Evolutionary conservation across 1,140 invertebrate genomes (phyloP).

Genomic region (Trichogramma pretiosum): DNA sequence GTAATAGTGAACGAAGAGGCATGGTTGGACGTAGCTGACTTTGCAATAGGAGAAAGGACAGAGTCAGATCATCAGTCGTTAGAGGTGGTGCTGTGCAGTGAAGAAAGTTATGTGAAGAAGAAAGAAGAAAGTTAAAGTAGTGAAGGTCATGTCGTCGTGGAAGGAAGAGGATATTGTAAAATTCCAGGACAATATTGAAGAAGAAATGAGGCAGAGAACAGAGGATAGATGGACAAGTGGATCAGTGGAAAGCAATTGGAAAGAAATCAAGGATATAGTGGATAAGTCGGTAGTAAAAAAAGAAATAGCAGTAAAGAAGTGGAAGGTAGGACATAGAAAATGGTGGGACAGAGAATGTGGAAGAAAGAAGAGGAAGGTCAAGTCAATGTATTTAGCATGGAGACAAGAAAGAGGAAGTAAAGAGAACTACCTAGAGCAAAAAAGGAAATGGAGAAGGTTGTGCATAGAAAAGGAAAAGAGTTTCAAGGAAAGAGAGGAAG

Average conservation of each 20-base stretch:
- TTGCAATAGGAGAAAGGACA: neutral
- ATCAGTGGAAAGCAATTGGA: neutral
- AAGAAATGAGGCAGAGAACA: neutral
- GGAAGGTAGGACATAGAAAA: neutral
- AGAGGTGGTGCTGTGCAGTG: neutral
- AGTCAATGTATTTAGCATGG: too few relatives aligned
- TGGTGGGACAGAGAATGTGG: too few relatives aligned
- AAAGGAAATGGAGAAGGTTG: too few relatives aligned
- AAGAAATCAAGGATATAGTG: neutral
- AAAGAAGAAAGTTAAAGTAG: neutral
- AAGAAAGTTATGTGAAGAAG: neutral
- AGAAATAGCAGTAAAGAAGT: neutral
- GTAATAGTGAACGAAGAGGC: conserved; percentile 2
- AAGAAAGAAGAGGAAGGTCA: too few relatives aligned
- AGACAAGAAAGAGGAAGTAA: neutral
- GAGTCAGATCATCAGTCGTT: conserved; percentile 11
- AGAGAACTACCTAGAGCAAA: neutral
- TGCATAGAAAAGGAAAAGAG: too few relatives aligned
- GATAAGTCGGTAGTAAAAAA: neutral
- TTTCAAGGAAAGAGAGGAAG: too few relatives aligned
- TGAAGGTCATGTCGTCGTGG: neutral
- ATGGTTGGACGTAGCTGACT: neutral
- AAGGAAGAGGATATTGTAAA: neutral
- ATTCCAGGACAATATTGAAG: neutral
- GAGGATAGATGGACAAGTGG: neutral